Evolutionary conservation across 1,140 invertebrate genomes (phyloP).

Genomic region (Drosophila yakuba): DNA sequence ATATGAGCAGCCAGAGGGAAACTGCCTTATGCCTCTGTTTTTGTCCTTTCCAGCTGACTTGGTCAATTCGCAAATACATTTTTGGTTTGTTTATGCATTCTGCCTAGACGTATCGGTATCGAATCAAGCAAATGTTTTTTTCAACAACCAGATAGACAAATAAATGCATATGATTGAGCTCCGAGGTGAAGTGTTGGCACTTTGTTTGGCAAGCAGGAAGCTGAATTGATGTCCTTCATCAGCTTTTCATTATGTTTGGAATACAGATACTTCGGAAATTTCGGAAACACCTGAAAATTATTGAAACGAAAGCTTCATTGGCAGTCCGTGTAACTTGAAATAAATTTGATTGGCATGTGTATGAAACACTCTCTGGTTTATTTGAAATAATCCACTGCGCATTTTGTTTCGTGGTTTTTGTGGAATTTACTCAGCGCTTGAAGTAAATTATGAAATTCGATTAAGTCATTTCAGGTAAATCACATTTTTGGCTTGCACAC

Average conservation of each 20-base stretch:
- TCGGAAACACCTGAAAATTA: too few species aligned
- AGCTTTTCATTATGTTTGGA: background rate
- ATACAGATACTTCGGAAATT: background rate
- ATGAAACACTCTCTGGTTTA: too few species aligned
- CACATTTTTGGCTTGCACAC: too few species aligned
- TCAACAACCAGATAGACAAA: constrained; percentile 21
- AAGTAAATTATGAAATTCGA: too few species aligned
- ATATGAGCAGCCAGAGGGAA: constrained; percentile 14
- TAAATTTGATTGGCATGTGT: too few species aligned
- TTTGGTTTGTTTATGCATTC: constrained; percentile 25
- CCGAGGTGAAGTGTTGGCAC: background rate
- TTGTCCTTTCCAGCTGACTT: constrained; percentile 20
- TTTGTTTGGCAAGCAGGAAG: background rate
- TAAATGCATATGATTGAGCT: constrained; percentile 27
- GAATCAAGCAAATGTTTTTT: constrained; percentile 12
- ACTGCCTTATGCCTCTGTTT: constrained; percentile 5
- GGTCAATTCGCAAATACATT: constrained; percentile 24
- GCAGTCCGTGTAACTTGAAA: too few species aligned
- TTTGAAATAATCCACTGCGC: too few species aligned
- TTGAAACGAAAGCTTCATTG: too few species aligned
- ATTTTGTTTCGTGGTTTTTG: too few species aligned
- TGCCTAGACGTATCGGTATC: constrained; percentile 5
- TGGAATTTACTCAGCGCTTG: too few species aligned
- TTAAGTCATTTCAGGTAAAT: too few species aligned
- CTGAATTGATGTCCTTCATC: background rate